Percentiles rank a stretch among this genome's conserved stretches.
Evolutionary conservation across 2,113 vertebrate genomes (phyloP).

Genomic region (Sphaerodactylus townsendi): DNA sequence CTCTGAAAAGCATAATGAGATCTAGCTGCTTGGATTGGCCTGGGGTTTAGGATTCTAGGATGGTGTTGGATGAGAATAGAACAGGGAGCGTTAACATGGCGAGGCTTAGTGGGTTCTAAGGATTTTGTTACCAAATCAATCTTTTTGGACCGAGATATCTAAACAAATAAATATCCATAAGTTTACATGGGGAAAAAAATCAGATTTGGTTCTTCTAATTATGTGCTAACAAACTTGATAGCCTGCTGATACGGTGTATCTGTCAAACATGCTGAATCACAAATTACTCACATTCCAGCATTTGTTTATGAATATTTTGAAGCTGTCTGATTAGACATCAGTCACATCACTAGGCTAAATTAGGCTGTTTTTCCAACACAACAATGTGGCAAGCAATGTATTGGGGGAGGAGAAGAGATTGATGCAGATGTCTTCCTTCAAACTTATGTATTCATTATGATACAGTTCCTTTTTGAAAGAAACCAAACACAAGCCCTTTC

Average conservation of each 20-base stretch:
- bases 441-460: not conserved
- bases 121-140: not conserved
- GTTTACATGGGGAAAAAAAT: not conserved
- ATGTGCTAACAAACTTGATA: not conserved
- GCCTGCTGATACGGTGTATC: not conserved
- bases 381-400: not conserved
- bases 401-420: not conserved
- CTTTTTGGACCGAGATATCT: not conserved
- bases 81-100: not conserved
- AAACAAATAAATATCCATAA: not conserved
- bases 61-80: not conserved
- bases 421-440: not conserved
- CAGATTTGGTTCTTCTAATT: not conserved
- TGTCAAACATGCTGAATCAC: not conserved
- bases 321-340: slow-evolving; percentile 4
- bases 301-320: not conserved
- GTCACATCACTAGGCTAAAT: not conserved
- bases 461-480: not conserved
- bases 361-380: not conserved
- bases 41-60: not conserved
- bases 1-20: no score
- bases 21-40: not conserved
- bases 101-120: not conserved
- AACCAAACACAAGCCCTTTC: no score
- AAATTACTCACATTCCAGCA: slow-evolving; percentile 1